Percentiles rank a stretch among this genome's conserved stretches.
Conservation (phyloP, 2,797 vertebrate species). For the Calcarius lapponicus region DNA sequence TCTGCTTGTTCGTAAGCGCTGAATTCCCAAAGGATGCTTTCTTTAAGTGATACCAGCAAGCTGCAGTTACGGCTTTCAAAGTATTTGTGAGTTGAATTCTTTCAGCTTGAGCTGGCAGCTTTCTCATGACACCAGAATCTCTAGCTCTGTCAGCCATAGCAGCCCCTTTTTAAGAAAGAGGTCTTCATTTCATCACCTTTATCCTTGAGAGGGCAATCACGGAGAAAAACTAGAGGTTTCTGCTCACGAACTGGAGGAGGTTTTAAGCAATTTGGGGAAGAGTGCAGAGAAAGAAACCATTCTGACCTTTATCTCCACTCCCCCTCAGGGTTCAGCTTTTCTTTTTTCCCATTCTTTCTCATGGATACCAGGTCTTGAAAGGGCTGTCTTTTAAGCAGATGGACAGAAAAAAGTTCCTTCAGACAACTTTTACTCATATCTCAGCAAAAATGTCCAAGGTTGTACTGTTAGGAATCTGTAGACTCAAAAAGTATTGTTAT, state of each 20-base stretch:
- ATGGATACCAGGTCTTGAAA: background rate
- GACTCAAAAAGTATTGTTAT: background rate
- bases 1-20: background rate
- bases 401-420: background rate
- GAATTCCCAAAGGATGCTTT: background rate
- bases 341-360: background rate
- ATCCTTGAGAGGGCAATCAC: background rate
- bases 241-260: background rate
- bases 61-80: background rate
- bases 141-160: background rate
- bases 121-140: background rate
- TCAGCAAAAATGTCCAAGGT: background rate
- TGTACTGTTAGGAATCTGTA: background rate
- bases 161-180: background rate
- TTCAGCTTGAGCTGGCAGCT: rapidly evolving
- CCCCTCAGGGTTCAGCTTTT: background rate
- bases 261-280: background rate
- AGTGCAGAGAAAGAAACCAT: background rate
- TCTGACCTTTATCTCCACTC: background rate
- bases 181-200: background rate
- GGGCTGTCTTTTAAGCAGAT: background rate
- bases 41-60: background rate
- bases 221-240: background rate
- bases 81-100: background rate
- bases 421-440: background rate